Base-by-base conservation (phyloP, 2,113 vertebrate genomes). In the Psammodynastes pulverulentus region DNA sequence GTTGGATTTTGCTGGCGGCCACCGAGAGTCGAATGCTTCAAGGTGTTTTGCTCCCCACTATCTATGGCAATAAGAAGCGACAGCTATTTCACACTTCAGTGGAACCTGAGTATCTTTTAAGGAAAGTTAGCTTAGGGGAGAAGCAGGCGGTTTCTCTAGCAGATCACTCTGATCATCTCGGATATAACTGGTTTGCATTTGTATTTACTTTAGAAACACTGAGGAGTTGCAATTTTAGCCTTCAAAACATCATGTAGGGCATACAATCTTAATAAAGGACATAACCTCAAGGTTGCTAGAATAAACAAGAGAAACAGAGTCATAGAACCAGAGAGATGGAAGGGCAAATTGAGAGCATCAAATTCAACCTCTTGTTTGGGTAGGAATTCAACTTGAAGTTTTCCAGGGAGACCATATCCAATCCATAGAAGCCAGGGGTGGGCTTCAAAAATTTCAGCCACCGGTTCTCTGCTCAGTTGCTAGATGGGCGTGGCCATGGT, bases 1-100 rank as follows among this genome's bases (percentile, higher is more conserved):
- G 29, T 89, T 17, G 67, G 93, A 29, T 92, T 94, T 56, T 93
- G 26, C 46, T 67, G 87, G 89, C 3, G 3, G n/a, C 48, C 45
- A 91, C 88, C n/a, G 5, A 72, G 90, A 91, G 15, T 86, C 21
- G 12, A 84, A 3, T 49, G 91, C 53, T 86, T 7, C 13, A 3
- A 49, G 45, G 39, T 89, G 72, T 7, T 92, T 90, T 91, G 92
- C 51, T 51, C 67, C 67, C 52, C 34, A 4, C 39, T 54, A 0
- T 8, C 85, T 45, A 23, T 85, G 92, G 92, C 19, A 92, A 29
- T 90, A 92, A 84, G 15, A 54, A 4, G 0, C 3, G 39, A 13
- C 21, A n/a, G 39, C 2, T 29, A 24, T 13, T 92, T 62, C 58
- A 9, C 10, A 43, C 89, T 79, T 93, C 88, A 91, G 49, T 43